Conservation (phyloP, 2,113 vertebrate species). For the Rattus norvegicus region GRCr8 NC_086032.1:52701501-52702000, state of each 20-base stretch:
- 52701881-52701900: not conserved
- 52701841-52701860: too few relatives aligned
- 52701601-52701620: not conserved
- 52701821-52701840: too few relatives aligned
- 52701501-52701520: not conserved
- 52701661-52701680: not conserved
- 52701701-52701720: not conserved
- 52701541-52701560: not conserved
- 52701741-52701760: not conserved
- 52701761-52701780: not conserved
- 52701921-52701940: not conserved
- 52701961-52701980: not conserved
- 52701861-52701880: too few relatives aligned
- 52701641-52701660: not conserved
- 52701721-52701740: not conserved
- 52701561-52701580: not conserved
- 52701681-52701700: not conserved
- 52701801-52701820: too few relatives aligned
- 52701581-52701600: not conserved
- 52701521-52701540: not conserved
- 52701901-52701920: not conserved
- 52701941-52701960: not conserved
- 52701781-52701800: not conserved
- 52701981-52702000: conserved; percentile 26
- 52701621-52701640: not conserved